phyloP scores from a whole-genome alignment of 2,113 vertebrate genomes.

The Oryzias woworae region DNA sequence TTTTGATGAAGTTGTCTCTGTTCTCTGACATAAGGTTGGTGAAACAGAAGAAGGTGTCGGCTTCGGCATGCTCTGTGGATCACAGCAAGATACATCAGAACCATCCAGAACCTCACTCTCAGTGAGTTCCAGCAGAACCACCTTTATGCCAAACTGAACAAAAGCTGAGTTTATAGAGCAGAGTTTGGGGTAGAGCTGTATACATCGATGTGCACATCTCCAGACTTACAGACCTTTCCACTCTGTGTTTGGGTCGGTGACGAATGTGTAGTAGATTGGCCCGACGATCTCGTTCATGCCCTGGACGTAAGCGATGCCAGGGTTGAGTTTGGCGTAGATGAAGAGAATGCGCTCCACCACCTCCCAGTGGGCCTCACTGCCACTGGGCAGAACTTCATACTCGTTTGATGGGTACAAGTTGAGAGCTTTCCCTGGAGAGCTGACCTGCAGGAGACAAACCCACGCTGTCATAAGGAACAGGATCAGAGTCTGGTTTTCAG shows the following conservation, averaged over 20 bases:
- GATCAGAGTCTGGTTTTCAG: too few relatives aligned
- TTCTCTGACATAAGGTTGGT: conserved; percentile 98
- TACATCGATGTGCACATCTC: background rate
- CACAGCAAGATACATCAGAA: background rate
- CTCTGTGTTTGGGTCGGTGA: conserved; percentile 88
- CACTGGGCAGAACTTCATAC: conserved; percentile 88
- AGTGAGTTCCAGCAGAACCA: background rate
- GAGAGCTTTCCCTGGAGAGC: conserved; percentile 86
- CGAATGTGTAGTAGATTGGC: conserved; percentile 97
- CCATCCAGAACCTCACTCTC: background rate
- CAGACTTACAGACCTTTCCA: conserved; percentile 84
- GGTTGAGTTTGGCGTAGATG: conserved; percentile 98
- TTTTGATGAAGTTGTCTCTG: conserved; percentile 98
- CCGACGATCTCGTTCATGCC: conserved; percentile 99
- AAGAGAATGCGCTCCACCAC: conserved; percentile 98
- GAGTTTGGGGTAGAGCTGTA: too few relatives aligned
- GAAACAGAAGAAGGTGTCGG: conserved; percentile 98
- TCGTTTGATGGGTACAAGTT: conserved; percentile 83
- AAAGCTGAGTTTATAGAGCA: too few relatives aligned
- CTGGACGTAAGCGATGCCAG: conserved; percentile 95
- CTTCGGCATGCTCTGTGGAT: conserved; percentile 90
- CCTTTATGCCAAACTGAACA: background rate
- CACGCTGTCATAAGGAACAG: too few relatives aligned
- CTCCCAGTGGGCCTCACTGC: conserved; percentile 96
- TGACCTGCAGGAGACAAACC: conserved; percentile 78